Evolutionary conservation across 2,888 invertebrate species (phyloP), one percentile per base, ranked within the genome.

Genomic region (Eilema griseolum): DNA sequence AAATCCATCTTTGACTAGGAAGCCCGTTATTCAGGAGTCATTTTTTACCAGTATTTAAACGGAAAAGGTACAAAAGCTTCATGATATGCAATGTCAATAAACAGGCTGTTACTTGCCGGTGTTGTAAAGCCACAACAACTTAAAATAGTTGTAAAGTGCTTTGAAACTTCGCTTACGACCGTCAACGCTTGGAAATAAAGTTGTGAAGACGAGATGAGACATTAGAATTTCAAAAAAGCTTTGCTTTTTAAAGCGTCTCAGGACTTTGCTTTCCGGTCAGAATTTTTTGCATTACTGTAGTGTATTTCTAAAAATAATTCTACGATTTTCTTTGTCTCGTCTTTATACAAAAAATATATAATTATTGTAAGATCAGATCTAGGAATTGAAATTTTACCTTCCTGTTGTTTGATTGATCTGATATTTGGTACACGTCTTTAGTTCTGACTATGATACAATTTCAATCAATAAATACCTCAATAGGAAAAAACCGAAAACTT

Each of bases 221-320:
- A 84, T 84, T 80, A 77, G 81, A 83, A 82, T 80, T 84, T 84
- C 76, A 84, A 84, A 81, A 83, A 81, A 76, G 81, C 75, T 69
- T 72, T 67, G 63, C 73, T 73, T 76, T 72, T 60, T 65, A 70
- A 80, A 83, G 66, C 72, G 62, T 61, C 68, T 68, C 28, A 77
- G 74, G 81, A 70, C 60, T 71, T 78, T 72, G 72, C 70, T 80
- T 77, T 71, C 73, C 68, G 31, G 57, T 61, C 60, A 63, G 62
- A 26, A 69, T 28, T 60, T 69, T 70, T 46, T 66, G 26, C 14
- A 65, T 66, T 60, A 56, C 57, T 70, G 28, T 26, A 5, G 37
- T 14, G 37, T 37, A 37, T 4, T 16, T 16, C 16, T 16, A 41
- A 16, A 16, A 16, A 11, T 16, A 16, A 16, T 3, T 41, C 16